Percentiles rank a stretch among this genome's conserved stretches.
phyloP scores from a whole-genome alignment of 2,797 vertebrate genomes.

The Rousettus madagascariensis region DNA sequence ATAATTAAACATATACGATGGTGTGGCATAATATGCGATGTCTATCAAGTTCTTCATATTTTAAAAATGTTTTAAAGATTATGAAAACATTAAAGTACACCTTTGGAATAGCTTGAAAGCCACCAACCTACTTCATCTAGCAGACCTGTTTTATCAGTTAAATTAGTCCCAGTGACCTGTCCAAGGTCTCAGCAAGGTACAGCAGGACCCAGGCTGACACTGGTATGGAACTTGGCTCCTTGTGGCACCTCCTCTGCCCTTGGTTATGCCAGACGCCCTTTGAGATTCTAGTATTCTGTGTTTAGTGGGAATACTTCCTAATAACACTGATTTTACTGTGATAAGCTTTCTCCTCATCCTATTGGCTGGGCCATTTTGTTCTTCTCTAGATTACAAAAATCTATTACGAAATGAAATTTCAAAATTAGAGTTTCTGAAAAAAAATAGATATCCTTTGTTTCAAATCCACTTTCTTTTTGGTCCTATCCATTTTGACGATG shows the following conservation, averaged over 20 bases:
- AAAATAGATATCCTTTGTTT: not conserved
- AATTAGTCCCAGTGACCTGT: not conserved
- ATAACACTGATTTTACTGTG: not conserved
- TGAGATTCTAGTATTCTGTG: not conserved
- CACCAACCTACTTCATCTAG: not conserved
- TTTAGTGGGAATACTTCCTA: conserved; percentile 19
- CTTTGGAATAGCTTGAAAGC: not conserved
- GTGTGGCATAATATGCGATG: not conserved
- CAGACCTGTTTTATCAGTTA: not conserved
- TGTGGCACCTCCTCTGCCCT: not conserved
- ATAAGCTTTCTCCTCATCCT: not conserved
- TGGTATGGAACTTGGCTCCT: not conserved
- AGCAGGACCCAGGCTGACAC: not conserved
- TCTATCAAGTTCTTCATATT: conserved; percentile 3
- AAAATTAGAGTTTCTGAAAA: conserved; percentile 18
- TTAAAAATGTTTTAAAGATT: not conserved
- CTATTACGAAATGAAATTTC: not conserved
- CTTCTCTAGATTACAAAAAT: not conserved
- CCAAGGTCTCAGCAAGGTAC: not conserved
- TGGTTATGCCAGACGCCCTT: not conserved
- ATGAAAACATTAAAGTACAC: not conserved
- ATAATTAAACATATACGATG: not conserved
- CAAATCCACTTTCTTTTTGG: conserved; percentile 26
- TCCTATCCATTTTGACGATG: not conserved
- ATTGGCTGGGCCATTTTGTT: not conserved